Evolutionary conservation across 2,888 invertebrate genomes (phyloP).

Genomic region (Gisinianus flammeolus): DNA sequence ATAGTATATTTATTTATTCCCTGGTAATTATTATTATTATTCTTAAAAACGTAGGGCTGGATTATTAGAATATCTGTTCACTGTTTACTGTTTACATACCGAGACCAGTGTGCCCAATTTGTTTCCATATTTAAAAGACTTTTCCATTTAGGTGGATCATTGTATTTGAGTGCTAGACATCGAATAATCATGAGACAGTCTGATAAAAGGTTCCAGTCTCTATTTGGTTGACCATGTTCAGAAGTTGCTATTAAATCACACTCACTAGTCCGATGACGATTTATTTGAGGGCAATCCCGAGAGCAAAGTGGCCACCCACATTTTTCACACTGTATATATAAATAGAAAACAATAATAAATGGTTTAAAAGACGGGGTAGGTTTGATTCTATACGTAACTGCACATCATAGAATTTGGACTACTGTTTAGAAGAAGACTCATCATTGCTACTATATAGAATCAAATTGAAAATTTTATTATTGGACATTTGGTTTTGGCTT

Average conservation of each 20-base stretch:
- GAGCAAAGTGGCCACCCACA: slow-evolving; percentile 53
- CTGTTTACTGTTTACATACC: slow-evolving; percentile 29
- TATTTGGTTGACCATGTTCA: neutral
- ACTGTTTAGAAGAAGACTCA: neutral
- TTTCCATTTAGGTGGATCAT: slow-evolving; percentile 47
- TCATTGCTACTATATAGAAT: no score
- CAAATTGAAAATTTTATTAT: no score
- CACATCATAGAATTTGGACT: neutral
- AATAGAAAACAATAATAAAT: neutral
- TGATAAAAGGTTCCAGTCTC: slow-evolving; percentile 42
- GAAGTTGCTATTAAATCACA: slow-evolving; percentile 42
- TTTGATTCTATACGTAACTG: no score
- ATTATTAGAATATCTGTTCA: neutral
- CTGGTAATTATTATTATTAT: neutral
- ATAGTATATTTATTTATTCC: neutral
- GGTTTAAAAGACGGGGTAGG: no score
- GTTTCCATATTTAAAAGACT: slow-evolving; percentile 52
- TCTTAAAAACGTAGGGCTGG: neutral
- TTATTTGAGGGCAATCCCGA: slow-evolving; percentile 32
- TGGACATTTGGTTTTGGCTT: no score
- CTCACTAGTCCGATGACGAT: slow-evolving; percentile 42
- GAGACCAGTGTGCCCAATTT: slow-evolving; percentile 52
- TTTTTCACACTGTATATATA: slow-evolving; percentile 41
- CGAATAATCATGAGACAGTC: slow-evolving; percentile 54
- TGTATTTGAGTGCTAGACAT: slow-evolving; percentile 50